Base-by-base conservation (phyloP, 2,113 vertebrate species). In the Capra hircus region DNA sequence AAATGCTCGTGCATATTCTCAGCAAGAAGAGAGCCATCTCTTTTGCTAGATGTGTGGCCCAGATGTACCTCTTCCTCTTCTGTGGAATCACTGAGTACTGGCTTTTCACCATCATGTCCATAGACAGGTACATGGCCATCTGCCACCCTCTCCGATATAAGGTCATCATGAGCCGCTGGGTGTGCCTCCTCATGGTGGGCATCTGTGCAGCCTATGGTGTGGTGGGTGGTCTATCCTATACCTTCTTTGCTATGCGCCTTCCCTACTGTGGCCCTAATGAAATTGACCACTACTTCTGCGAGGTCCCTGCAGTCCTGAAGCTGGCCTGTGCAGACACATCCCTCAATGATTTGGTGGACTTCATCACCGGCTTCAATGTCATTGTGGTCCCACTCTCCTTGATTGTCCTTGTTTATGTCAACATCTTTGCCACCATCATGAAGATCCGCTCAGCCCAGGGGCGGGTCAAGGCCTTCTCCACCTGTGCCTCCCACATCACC, bases 401-500 rank as follows among this genome's bases (percentile, higher is more conserved):
- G 23, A 5, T 95, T 50, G 88, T 48, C 43, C 52, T 95, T 5
- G 74, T 97, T 36, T 97, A 97, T 53, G 94, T 52, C 71, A 97
- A 95, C 92, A 97, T 97, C 88, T 98, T 98, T 62, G 53, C 88
- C 52, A 48, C 93, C 93, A 90, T 98, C 64, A 40, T 97, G 94
- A 96, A 92, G 93, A 98, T 97, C 27, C 30, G 2, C 36, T 98
- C 98, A 36, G 74, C 78, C 9, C 95, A 97, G 28, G 94, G 97
- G 0, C 27, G 13, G 36, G 80, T 96, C 36, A 98, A 97, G 62
- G 94, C 96, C 57, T 98, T 98, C 40, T 98, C 96, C 17, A 90
- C 97, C 78, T 97, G 97, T n/a, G 52, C 90, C 21, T 97, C 98
- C 83, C 98, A 98, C 45, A 96, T 97, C 83, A 95, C 96, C 0